These are phyloP conservation scores for Steinernema hermaphroditum DNA, from an alignment of 2,888 invertebrate genomes.

Conservation along the genomic window DNA sequence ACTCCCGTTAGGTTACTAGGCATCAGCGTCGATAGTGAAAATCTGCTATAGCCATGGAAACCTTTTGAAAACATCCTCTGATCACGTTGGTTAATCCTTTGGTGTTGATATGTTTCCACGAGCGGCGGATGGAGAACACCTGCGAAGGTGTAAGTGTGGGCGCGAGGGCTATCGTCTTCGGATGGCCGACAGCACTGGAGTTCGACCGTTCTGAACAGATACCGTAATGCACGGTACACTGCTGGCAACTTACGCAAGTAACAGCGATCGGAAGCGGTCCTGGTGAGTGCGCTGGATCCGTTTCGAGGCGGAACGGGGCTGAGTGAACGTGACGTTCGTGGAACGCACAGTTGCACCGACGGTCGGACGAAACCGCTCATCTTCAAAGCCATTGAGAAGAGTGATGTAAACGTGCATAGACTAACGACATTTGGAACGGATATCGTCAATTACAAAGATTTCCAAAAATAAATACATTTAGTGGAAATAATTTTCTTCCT, in stretches of 20 bases:
- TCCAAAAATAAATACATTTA: no score
- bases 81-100: conserved; percentile 58
- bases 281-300: neutral
- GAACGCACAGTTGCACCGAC: conserved; percentile 47
- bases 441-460: neutral
- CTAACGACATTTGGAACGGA: neutral
- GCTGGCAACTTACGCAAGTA: neutral
- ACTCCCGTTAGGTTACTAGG: no score
- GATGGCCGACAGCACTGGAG: conserved; percentile 7
- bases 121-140: conserved; percentile 51
- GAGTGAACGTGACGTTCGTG: conserved; percentile 50
- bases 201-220: conserved; percentile 31
- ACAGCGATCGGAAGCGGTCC: conserved; percentile 29
- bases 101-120: conserved; percentile 64
- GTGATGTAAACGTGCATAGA: neutral
- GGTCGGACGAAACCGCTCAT: conserved; percentile 45
- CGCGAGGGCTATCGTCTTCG: conserved; percentile 44
- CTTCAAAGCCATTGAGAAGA: conserved; percentile 34
- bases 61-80: conserved; percentile 57
- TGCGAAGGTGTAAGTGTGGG: conserved; percentile 50
- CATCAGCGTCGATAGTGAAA: no score
- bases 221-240: no score
- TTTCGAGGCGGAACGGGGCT: conserved; percentile 43
- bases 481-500: no score
- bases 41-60: conserved; percentile 32